Evolutionary conservation across 1,140 invertebrate species (phyloP), one percentile per base, ranked within the genome.

Genomic region (Antheraea pernyi): DNA sequence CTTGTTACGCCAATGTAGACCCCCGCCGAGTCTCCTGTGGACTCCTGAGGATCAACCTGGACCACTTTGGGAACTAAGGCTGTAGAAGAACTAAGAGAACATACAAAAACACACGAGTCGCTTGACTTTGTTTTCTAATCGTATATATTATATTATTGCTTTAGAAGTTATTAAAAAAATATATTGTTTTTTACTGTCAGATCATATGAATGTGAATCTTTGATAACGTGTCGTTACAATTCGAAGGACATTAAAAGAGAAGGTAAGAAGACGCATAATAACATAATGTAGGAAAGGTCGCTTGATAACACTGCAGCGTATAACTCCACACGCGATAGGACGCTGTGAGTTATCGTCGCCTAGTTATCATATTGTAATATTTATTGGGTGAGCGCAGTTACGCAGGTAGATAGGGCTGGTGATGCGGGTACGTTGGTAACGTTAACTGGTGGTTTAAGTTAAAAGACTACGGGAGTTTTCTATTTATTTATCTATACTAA

Each of bases 371-470:
- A 13, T 37, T 30, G 16, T 63, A 22, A 16, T 63, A 63, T 63
- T 63, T 63, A 63, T 63, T 37, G 30, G 30, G 19, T 36, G 30
- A 53, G 46, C 46, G 61, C 61, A 63, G 46, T 63, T 63, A 63
- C 61, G 61, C 10, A 63, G 61, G 61, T 63, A 63, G 61, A 63
- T 63, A 63, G 61, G 22, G 61, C 37, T 11, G 37, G 13, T 63
- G 16, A 63, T 63, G 30, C 61, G 61, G 61, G 61, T 63, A 53
- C 46, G 16, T 6, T 13, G 46, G 46, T 1, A 16, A 6, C 46
- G 16, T 16, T 53, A 53, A 53, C 46, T 13, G 13, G 9, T 13
- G 46, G 13, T 53, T 2, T n/a, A 53, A 53, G 46, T 53, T 53
- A 16, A 53, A 53, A 53, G 46, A 53, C 6, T 42, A 42, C 11